Base-by-base conservation (phyloP, 1,140 invertebrate genomes). In the Oryctes rhinoceros region DNA sequence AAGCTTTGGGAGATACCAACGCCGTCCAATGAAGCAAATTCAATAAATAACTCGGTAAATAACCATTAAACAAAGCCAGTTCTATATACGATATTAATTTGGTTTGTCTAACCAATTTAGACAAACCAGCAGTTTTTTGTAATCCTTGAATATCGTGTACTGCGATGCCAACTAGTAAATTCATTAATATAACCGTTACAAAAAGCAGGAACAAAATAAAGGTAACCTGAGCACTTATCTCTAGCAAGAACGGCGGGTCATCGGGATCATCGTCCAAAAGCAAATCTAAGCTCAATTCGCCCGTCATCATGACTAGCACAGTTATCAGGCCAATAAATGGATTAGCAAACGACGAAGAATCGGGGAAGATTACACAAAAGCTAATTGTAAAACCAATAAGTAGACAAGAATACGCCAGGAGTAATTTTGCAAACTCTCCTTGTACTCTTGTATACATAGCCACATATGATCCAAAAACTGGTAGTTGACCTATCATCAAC, bases 231-330 rank as follows among this genome's bases (percentile, higher is more conserved):
- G 94, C 92, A 78, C 92, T 94, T 24, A 93, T 90, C 83, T 93
- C 91, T 1, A 94, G 84, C 9, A 93, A 83, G 80, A 93, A 91
- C 4, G 90, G 90, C 4, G 90, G 89, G 86, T 91, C 90, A 47
- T 91, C 90, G 4, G 91, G 89, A 82, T 92, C 90, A 0, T 92
- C 91, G 80, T 92, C 90, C 78, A 92, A 91, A 30, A 93, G 90
- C 18, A 94, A 88, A 78, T 93, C 92, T 48, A 94, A 89, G 83
- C 94, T 93, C 76, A 95, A 87, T 86, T 97, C 96, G 0, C 96
- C 95, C 2, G 95, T 96, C 95, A 96, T 96, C 94, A 96, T 96
- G 0, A 95, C 95, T 59, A 96, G 86, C 0, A 96, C 94, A 5
- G 95, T 95, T 48, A 96, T 94, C 49, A 96, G 91, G 20, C 93